A percentile compares a stretch with the other conserved stretches of the same genome.
phyloP scores from a whole-genome alignment of 35 echinoderm and acorn worm species.

The Ophiothrix spiculata region DNA sequence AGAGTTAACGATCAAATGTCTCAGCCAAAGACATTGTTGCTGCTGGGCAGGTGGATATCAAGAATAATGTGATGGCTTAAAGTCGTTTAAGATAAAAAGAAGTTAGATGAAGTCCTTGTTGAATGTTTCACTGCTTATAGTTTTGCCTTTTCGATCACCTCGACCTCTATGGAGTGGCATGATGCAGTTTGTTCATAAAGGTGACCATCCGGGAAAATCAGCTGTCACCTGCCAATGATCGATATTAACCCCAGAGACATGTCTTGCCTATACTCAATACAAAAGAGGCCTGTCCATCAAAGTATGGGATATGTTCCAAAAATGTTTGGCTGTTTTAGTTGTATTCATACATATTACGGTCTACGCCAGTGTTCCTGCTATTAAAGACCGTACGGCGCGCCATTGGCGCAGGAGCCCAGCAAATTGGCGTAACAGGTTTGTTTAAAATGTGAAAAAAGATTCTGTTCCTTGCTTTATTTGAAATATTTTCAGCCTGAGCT shows the following conservation, averaged over 20 bases:
- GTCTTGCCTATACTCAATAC: conserved; percentile 54
- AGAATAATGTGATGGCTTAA: neutral
- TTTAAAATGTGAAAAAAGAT: too few relatives aligned
- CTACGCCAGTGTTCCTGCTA: too few relatives aligned
- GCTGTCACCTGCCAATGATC: conserved; percentile 39
- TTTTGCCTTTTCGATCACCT: neutral
- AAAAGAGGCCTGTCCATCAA: too few relatives aligned
- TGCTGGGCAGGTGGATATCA: conserved; percentile 6
- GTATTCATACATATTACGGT: too few relatives aligned
- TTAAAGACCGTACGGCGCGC: too few relatives aligned
- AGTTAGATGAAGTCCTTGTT: conserved; percentile 29
- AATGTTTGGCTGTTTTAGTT: too few relatives aligned
- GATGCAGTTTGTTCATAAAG: conserved; percentile 44
- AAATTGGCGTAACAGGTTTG: too few relatives aligned
- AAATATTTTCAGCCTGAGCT: too few relatives aligned
- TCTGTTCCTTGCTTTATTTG: too few relatives aligned
- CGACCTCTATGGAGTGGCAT: conserved; percentile 50
- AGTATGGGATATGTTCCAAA: too few relatives aligned
- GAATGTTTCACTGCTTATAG: conserved; percentile 38
- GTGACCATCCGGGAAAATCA: conserved; percentile 45
- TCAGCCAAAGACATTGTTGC: conserved; percentile 35
- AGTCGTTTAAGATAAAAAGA: neutral
- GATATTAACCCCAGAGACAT: conserved; percentile 55
- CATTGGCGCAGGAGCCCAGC: too few relatives aligned
- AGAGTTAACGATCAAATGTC: conserved; percentile 13